Base-by-base conservation (phyloP, 2,888 invertebrate genomes). In the Agrochola lota region DNA sequence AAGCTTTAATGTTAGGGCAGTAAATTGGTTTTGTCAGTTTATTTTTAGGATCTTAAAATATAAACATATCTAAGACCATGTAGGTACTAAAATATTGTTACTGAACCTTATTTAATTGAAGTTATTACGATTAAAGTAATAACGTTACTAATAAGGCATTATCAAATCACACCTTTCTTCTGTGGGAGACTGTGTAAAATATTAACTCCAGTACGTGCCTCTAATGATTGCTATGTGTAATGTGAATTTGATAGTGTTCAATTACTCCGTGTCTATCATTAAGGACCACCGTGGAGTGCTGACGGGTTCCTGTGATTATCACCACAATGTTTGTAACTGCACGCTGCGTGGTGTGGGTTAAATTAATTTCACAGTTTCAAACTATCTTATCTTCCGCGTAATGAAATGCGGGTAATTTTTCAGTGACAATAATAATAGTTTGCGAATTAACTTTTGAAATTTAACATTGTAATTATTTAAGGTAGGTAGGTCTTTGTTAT, bases 221-320 rank as follows among this genome's bases (percentile, higher is more conserved):
- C 52, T 67, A 57, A 69, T 79, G 80, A 89, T 89, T 85, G 85
- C 74, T 57, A 73, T 52, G 80, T 77, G 76, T 89, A 88, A 89
- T 88, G 90, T 76, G 81, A 77, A 83, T 89, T 88, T 87, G 84
- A 89, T 89, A 83, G 87, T 80, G 63, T 71, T 80, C 75, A 83
- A 89, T 87, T 85, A 85, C 78, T 67, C 46, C 62, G 49, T 57
- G 57, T 78, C 78, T 85, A 74, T 88, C 83, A 86, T 86, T 79
- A 87, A 57, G 74, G 90, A 85, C 90, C 90, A 86, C 89, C 88
- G 64, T 55, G 78, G 78, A 73, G 74, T 46, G 74, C 62, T 77
- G 77, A 77, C 80, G 23, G 79, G 77, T 80, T 84, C 68, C 72
- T 84, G 70, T 72, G 74, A 77, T 81, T 79, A 81, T 70, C 68